Evolutionary conservation across 2,797 vertebrate genomes (phyloP), one percentile per base, ranked within the genome.

Genomic region (Geotrypetes seraphini): DNA sequence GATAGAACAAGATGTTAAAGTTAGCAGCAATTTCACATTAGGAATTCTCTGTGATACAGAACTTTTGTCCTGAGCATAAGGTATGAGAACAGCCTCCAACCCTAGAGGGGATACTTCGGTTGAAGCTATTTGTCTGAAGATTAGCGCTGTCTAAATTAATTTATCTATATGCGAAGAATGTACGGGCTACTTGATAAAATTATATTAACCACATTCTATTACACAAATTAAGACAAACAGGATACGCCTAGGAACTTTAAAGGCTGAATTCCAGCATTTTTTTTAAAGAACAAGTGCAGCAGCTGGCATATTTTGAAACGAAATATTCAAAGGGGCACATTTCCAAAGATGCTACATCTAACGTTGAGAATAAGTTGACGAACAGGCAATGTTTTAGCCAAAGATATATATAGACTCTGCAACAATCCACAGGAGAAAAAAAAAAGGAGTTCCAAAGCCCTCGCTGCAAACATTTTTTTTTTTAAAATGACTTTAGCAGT

Each of bases 221-320:
- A 41, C 69, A 68, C 67, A 65, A 63, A 54, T 74, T 65, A 67
- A 69, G 69, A 70, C 75, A 56, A 76, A 66, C 49, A 65, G 74
- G 72, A 68, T 71, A 76, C 67, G 62, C 70, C 67, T 70, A 75
- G 75, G 79, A 79, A 79, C 75, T 30, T 79, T 70, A 76, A 79
- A 72, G 62, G 54, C 63, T 46, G 69, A 79, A 66, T 73, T 75
- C 71, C 71, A 71, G 49, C 72, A 78, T 69, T 78, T 69, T 57
- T n/a, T n/a, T 81, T 80, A 71, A 61, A 78, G n/a, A n/a, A 69
- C 70, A 71, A 60, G 68, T 64, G 49, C 57, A 57, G 69, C 57
- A n/a, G n/a, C 60, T 64, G 60, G 71, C 65, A 68, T 50, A 60
- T 66, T 69, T 47, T 40, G 43, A 66, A 66, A 57, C n/a, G n/a